Evolutionary conservation across 1,140 invertebrate species (phyloP), one percentile per base, ranked within the genome.

Genomic region (Portunus trituberculatus): DNA sequence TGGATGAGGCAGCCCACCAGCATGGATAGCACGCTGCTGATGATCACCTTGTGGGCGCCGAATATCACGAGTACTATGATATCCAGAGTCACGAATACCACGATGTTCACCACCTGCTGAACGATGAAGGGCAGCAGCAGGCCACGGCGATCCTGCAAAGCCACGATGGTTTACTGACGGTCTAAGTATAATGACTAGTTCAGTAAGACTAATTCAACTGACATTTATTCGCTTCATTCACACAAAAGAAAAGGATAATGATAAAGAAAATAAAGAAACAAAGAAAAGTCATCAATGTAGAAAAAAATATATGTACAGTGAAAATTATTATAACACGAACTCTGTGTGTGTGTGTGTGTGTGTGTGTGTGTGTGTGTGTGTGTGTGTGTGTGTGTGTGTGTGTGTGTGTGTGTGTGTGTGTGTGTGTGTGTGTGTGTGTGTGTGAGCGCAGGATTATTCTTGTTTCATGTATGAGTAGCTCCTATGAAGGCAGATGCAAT

Each of bases 131-230:
- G 96, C 7, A 96, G 29, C 14, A 96, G 91, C 28, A 96, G 87
- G 31, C 96, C 96, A 31, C 95, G 96, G 29, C 92, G 95, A 59
- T 95, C 94, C 96, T 96, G 96, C 0, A 94, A 92, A 29, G n/a
- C 31, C 29, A 93, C 6, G 48, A 76, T 93, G 45, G 12, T 4
- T 8, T 31, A n/a, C 4, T 90, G 6, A 28, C 88, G 39, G 39
- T 39, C 39, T 39, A 39, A 39, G n/a, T 25, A n/a, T 14, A 86
- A 25, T 12, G 28, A 86, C 32, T 86, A 28, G 6, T 39, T 39
- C 39, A 39, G 39, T 39, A 39, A 39, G 39, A 39, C 39, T 39
- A 39, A 39, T 39, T 39, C 39, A 39, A 39, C 1, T 39, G 6
- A 6, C 39, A 39, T 39, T 39, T 6, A 39, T 39, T 39, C 1